Evolutionary conservation across 2,888 invertebrate genomes (phyloP).

Genomic region (Sussaba pulchella): DNA sequence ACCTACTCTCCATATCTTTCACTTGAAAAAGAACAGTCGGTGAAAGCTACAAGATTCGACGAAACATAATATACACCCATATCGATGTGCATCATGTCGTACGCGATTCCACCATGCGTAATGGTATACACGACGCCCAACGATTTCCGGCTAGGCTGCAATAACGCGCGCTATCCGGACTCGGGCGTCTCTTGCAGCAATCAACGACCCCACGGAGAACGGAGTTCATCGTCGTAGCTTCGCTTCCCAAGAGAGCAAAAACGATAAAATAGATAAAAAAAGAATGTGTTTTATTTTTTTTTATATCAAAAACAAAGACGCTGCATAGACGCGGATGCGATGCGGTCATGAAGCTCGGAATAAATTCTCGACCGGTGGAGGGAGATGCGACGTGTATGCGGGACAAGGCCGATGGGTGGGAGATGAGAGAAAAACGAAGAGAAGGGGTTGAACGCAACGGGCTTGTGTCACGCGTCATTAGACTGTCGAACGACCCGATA

Average conservation of each 20-base stretch:
- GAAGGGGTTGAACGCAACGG: slow-evolving; percentile 40
- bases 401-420: not conserved
- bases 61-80: not conserved
- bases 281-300: too few relatives aligned
- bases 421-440: slow-evolving; percentile 36
- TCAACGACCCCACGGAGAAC: slow-evolving; percentile 69
- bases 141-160: slow-evolving; percentile 53
- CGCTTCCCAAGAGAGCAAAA: slow-evolving; percentile 64
- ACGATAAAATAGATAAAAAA: slow-evolving; percentile 1
- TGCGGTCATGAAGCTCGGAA: slow-evolving; percentile 8
- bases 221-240: slow-evolving; percentile 69
- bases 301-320: slow-evolving; percentile 12
- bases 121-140: slow-evolving; percentile 56
- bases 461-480: slow-evolving; percentile 66
- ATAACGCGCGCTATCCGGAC: slow-evolving; percentile 29
- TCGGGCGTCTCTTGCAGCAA: slow-evolving; percentile 49
- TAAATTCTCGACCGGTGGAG: slow-evolving; percentile 33
- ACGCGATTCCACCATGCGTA: slow-evolving; percentile 57
- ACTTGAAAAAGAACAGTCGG: too few relatives aligned
- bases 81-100: slow-evolving; percentile 21
- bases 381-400: slow-evolving; percentile 37
- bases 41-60: slow-evolving; percentile 22
- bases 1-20: too few relatives aligned
- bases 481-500: slow-evolving; percentile 63
- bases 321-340: slow-evolving; percentile 43